phyloP scores from a whole-genome alignment of 2,888 invertebrate genomes.

The Timema podura region DNA sequence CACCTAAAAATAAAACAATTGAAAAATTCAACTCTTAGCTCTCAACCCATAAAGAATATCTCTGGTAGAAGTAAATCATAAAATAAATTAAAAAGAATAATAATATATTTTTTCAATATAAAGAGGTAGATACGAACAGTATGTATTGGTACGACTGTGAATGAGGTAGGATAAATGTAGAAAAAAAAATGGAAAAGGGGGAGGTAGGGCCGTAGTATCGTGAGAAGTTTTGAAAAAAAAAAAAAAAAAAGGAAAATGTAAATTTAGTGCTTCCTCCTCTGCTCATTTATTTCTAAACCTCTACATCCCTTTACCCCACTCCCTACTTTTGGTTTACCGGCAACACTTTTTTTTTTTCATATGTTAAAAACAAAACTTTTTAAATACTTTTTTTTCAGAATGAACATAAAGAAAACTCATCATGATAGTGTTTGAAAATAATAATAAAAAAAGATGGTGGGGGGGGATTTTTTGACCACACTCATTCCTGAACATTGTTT shows the following conservation, averaged over 20 bases:
- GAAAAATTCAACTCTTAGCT: too few relatives aligned
- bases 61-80: too few relatives aligned
- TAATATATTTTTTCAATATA: too few relatives aligned
- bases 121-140: too few relatives aligned
- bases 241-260: conserved; percentile 12
- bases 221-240: conserved; percentile 13
- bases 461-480: too few relatives aligned
- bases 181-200: conserved; percentile 6
- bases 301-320: conserved; percentile 7
- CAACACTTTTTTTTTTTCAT: conserved; percentile 6
- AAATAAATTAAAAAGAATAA: too few relatives aligned
- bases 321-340: conserved; percentile 8
- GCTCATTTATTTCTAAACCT: too few relatives aligned
- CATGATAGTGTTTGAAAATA: conserved; percentile 14
- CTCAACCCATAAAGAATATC: too few relatives aligned
- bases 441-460: neutral
- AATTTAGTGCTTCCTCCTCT: conserved; percentile 10
- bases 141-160: too few relatives aligned
- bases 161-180: too few relatives aligned
- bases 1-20: too few relatives aligned
- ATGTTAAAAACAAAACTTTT: conserved; percentile 7
- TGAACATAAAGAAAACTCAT: conserved; percentile 10
- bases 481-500: conserved; percentile 9
- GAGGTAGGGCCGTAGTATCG: neutral
- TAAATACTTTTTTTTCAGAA: conserved; percentile 2